A percentile compares a stretch with the other conserved stretches of the same genome.
These are phyloP conservation scores for Cheilosia urbana DNA, from an alignment of 2,888 invertebrate genomes.

Conservation along the genomic window DNA sequence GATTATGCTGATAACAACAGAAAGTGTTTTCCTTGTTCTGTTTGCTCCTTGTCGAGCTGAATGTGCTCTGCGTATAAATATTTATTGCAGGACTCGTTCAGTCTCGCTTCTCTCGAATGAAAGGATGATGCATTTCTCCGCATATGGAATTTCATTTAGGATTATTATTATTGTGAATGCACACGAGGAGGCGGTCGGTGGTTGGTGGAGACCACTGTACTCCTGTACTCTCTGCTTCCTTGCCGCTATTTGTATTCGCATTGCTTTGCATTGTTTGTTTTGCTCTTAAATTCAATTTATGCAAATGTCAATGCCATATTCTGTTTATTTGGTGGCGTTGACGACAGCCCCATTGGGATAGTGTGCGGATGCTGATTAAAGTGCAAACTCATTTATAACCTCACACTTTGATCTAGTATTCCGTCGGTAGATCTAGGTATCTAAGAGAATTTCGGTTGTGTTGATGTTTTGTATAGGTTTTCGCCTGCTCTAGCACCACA, in stretches of 20 bases:
- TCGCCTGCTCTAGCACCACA: conserved; percentile 3
- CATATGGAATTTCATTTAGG: conserved; percentile 54
- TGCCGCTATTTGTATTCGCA: conserved; percentile 55
- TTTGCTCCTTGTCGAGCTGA: conserved; percentile 21
- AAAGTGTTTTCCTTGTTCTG: conserved; percentile 32
- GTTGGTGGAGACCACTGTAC: neutral
- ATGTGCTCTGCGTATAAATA: conserved; percentile 58
- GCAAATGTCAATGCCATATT: conserved; percentile 72
- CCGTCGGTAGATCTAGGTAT: neutral
- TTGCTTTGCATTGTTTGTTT: conserved; percentile 62
- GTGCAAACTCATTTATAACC: conserved; percentile 9
- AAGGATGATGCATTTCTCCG: conserved; percentile 44
- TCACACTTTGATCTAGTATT: neutral
- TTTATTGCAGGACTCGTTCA: conserved; percentile 54
- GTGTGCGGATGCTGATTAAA: neutral
- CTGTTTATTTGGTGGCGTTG: conserved; percentile 54
- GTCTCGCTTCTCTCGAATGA: conserved; percentile 9
- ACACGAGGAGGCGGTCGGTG: conserved; percentile 7
- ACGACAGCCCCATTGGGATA: conserved; percentile 34
- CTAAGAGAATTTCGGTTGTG: conserved; percentile 19
- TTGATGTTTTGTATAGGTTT: conserved; percentile 33
- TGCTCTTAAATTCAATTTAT: conserved; percentile 72
- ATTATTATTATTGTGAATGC: conserved; percentile 33
- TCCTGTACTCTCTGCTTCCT: conserved; percentile 4
- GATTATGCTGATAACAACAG: conserved; percentile 70